Evolutionary conservation across 2,797 vertebrate species (phyloP), one percentile per base, ranked within the genome.

Genomic region (Tamandua tetradactyla): DNA sequence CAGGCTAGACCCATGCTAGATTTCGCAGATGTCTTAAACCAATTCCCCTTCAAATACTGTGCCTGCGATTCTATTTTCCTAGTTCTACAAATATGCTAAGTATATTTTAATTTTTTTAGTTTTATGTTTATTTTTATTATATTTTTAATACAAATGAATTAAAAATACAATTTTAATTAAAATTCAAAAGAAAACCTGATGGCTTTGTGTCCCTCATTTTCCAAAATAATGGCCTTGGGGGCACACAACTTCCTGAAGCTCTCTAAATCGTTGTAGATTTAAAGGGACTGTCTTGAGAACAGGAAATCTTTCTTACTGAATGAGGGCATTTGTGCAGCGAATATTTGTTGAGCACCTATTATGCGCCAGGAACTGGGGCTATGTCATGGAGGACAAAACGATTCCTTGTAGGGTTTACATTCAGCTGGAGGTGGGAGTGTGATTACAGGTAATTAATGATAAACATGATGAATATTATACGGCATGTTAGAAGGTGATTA

Each of bases 111-210:
- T n/a, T n/a, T n/a, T n/a, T 64, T 92, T 84, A n/a, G 35, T 44
- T 87, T 86, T 91, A 76, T 78, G 30, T 89, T 83, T 71, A 66
- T 66, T 80, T 30, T 88, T 44, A 42, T 87, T 66, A 66, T 42
- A 85, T 66, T 69, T 87, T 90, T 68, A 84, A 93, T 69, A 40
- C 8, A 94, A 75, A 22, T 78, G n/a, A 83, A 83, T 79, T 93
- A 66, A 87, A 93, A 91, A 76, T 79, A 69, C 15, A 93, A 74
- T 84, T 87, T 3, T 64, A 72, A 88, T 85, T 79, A 95, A 95
- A 82, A 55, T 79, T 5, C 59, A 27, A 92, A 91, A 82, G 47
- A 62, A 59, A 90, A 57, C 4, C 15, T 35, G 57, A 10, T 18
- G 59, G 23, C 7, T 86, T 78, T 42, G 55, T 62, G 22, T 85